Evolutionary conservation across 1,140 invertebrate species (phyloP).

Genomic region (Geopemphigus sp.): DNA sequence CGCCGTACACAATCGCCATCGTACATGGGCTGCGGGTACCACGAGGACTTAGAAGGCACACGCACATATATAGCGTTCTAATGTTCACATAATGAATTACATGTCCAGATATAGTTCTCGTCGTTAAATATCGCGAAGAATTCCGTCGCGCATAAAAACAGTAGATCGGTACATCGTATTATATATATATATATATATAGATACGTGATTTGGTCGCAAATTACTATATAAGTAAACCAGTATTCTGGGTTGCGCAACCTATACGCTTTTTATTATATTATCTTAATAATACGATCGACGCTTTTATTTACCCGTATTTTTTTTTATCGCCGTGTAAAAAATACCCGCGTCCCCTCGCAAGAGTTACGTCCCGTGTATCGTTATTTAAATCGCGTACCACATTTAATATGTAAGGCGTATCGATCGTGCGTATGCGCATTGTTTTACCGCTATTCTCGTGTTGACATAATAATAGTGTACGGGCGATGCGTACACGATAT

Average conservation of each 20-base stretch:
- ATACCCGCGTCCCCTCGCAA: too few relatives aligned
- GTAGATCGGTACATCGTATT: too few relatives aligned
- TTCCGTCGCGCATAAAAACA: constrained; percentile 22
- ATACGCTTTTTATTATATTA: constrained; percentile 32
- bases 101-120: constrained; percentile 29
- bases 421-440: not conserved
- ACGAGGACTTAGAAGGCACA: too few relatives aligned
- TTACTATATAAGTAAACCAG: constrained; percentile 27
- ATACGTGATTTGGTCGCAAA: constrained; percentile 35
- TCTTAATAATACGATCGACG: constrained; percentile 5
- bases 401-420: constrained; percentile 7
- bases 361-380: not conserved
- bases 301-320: constrained; percentile 21
- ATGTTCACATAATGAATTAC: not conserved
- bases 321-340: not conserved
- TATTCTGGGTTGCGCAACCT: constrained; percentile 27
- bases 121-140: constrained; percentile 1
- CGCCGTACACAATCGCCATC: too few relatives aligned
- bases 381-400: not conserved
- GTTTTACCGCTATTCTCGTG: constrained; percentile 15
- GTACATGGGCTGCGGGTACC: too few relatives aligned
- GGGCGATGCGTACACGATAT: too few relatives aligned
- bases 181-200: not conserved
- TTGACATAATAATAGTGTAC: too few relatives aligned
- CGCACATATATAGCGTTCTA: too few relatives aligned